Base-by-base conservation (phyloP, 1,140 invertebrate species). In the Aphidius gifuensis region DNA sequence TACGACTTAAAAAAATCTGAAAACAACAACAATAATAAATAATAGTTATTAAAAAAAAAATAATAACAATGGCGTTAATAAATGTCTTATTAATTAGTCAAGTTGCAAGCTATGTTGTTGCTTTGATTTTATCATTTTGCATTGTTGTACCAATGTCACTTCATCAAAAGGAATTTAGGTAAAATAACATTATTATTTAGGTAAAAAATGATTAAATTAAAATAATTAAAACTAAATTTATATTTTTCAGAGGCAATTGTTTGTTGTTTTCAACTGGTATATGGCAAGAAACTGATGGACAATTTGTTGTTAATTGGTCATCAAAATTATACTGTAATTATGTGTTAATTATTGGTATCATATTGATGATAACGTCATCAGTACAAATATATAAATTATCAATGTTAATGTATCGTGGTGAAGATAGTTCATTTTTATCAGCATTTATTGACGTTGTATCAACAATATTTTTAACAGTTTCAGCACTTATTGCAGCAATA, bases 351-450 rank as follows among this genome's bases (percentile, higher is more conserved):
- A 88, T 95, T 23, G 92, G 93, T 1, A 80, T 93, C 2, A 70
- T 93, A 16, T 81, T 92, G 38, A 86, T 93, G 60, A 67, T 94
- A 9, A 84, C 90, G 5, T 92, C 92, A 44, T 77, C 85, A 1
- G 78, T 93, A 23, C 93, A 96, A 74, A 90, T 94, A 48, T 91
- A 95, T 73, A 87, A 92, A 68, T 83, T 93, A 66, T 90, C 89
- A 0, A 73, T 90, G 65, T 85, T 91, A 68, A 83, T 93, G 69
- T 90, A 88, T 68, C 87, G 84, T 70, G 90, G 89, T n/a, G 84
- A 85, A 64, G 94, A 96, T 69, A 93, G 92, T 71, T 92, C 92
- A 0, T 97, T 97, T 80, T 77, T 97, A n/a, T 92, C 92, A 2
- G 91, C 94, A 0, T 96, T 97, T 75, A 80, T 94, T 47, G 94